These are phyloP conservation scores for Sicus ferrugineus DNA, from an alignment of 2,888 invertebrate genomes.

Conservation along the genomic window DNA sequence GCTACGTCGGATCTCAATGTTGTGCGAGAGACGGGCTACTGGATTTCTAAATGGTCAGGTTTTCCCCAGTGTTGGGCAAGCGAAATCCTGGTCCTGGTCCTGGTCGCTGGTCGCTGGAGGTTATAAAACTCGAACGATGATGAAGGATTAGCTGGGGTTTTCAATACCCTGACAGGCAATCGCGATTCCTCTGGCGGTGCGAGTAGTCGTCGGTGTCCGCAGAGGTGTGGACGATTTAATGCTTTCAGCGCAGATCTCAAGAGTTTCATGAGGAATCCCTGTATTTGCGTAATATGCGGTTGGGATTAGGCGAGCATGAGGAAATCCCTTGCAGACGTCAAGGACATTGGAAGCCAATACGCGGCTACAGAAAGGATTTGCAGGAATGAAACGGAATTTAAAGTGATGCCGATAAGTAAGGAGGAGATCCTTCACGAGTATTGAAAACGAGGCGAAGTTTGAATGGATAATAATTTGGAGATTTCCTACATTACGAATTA, in stretches of 20 bases:
- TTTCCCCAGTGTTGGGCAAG: not conserved
- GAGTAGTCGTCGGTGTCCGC: not conserved
- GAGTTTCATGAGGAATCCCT: constrained; percentile 44
- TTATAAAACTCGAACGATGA: constrained; percentile 11
- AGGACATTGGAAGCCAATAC: too few species aligned
- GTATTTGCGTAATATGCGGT: constrained; percentile 17
- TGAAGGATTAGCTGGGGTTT: constrained; percentile 16
- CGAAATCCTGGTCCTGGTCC: not conserved
- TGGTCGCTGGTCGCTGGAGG: not conserved
- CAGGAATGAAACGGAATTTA: too few species aligned
- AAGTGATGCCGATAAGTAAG: too few species aligned
- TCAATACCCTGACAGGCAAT: not conserved
- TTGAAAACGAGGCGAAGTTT: not conserved
- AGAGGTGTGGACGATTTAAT: constrained; percentile 23
- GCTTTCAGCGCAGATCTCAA: constrained; percentile 55
- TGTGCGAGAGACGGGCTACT: not conserved
- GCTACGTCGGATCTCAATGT: not conserved
- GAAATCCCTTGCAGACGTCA: not conserved
- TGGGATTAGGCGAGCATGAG: constrained; percentile 5
- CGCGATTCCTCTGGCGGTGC: not conserved
- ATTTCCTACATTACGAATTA: not conserved
- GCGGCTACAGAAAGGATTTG: too few species aligned
- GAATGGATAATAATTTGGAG: not conserved
- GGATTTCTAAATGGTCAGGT: constrained; percentile 11
- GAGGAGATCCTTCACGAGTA: too few species aligned